A percentile compares a stretch with the other conserved stretches of the same genome.
Conservation (phyloP, 1,140 invertebrate species). For the Rhyzopertha dominica region DNA sequence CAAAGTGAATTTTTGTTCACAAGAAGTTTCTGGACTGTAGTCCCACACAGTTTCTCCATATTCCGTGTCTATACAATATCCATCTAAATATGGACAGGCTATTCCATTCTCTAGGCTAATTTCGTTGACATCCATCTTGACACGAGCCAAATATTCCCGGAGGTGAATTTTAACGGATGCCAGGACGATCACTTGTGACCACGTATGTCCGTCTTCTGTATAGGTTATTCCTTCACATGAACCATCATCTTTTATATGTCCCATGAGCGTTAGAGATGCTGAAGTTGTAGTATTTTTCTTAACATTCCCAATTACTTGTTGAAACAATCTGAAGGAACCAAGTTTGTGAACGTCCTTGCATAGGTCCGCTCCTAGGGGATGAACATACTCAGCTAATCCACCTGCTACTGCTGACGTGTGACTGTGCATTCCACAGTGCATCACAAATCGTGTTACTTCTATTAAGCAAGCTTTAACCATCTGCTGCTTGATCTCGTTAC, state of each 20-base stretch:
- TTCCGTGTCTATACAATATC: constrained; percentile 13
- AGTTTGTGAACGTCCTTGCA: constrained; percentile 6
- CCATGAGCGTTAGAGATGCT: constrained; percentile 3
- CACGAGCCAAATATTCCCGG: constrained; percentile 6
- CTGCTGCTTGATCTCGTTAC: not conserved
- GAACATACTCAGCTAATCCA: constrained; percentile 4
- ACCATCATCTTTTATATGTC: not conserved
- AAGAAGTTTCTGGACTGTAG: not conserved
- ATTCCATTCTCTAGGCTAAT: constrained; percentile 11
- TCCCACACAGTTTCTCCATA: constrained; percentile 11
- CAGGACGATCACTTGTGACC: constrained; percentile 11
- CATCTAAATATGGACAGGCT: constrained; percentile 7
- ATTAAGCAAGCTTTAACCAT: constrained; percentile 13
- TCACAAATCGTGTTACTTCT: constrained; percentile 16
- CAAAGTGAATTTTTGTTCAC: not conserved
- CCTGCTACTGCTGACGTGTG: constrained; percentile 7
- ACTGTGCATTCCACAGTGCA: constrained; percentile 17
- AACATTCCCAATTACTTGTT: constrained; percentile 1
- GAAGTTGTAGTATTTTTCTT: constrained; percentile 6
- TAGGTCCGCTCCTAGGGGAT: constrained; percentile 2
- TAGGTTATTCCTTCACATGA: constrained; percentile 9
- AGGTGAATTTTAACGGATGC: constrained; percentile 9
- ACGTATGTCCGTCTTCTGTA: constrained; percentile 10
- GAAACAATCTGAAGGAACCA: constrained; percentile 11
- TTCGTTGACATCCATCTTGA: constrained; percentile 12